A percentile compares a stretch with the other conserved stretches of the same genome.
Conservation (phyloP, 2,888 invertebrate genomes). For the Ectemnius cavifrons region DNA sequence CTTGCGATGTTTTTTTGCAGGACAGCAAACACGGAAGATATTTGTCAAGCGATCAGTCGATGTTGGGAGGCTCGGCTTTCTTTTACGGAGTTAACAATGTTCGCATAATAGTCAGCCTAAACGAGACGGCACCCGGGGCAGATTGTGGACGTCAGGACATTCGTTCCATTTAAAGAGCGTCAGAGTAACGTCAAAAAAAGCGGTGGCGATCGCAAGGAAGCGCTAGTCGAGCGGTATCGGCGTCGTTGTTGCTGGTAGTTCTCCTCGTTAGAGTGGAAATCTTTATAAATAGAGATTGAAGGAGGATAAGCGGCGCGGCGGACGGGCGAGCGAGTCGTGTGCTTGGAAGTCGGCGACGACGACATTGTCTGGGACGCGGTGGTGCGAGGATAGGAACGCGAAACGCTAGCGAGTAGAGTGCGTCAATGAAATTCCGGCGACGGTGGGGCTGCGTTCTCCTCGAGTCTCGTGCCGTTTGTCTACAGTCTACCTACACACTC, state of each 20-base stretch:
- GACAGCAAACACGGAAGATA: no score
- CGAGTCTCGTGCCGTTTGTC: conserved; percentile 14
- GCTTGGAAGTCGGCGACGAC: not conserved
- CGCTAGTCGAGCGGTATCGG: not conserved
- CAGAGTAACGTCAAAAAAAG: not conserved
- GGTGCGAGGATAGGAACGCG: no score
- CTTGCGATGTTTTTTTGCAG: no score
- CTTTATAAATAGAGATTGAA: conserved; percentile 35
- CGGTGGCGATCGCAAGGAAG: not conserved
- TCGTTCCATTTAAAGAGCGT: not conserved
- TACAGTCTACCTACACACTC: conserved; percentile 15
- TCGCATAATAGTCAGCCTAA: no score
- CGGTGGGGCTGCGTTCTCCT: conserved; percentile 27
- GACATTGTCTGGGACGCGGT: no score
- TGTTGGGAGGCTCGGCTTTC: no score
- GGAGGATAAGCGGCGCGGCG: conserved; percentile 4
- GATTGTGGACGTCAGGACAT: not conserved
- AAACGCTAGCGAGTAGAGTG: conserved; percentile 7
- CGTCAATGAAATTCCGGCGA: conserved; percentile 45
- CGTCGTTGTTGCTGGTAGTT: not conserved
- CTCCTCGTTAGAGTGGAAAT: conserved; percentile 22
- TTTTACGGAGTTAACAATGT: no score
- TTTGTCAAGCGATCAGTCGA: no score
- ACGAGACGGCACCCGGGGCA: no score
- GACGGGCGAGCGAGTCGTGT: not conserved